A percentile compares a stretch with the other conserved stretches of the same genome.
phyloP scores from a whole-genome alignment of 1,140 invertebrate species.

The Planococcus citri region DNA sequence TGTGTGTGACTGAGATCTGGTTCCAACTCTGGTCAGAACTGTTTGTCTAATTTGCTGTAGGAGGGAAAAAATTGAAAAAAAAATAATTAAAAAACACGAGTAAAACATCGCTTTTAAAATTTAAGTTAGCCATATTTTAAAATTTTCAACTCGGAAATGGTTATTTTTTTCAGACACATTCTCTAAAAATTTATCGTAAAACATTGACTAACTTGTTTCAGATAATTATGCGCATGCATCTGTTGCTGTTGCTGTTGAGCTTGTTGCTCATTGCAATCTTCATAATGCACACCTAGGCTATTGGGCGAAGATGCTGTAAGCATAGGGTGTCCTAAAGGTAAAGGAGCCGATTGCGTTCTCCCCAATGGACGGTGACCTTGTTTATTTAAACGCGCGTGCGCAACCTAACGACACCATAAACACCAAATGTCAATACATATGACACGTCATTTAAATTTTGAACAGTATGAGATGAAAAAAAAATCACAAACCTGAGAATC shows the following conservation, averaged over 20 bases:
- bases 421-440: background rate
- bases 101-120: background rate
- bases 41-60: slow-evolving; percentile 85
- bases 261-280: slow-evolving; percentile 41
- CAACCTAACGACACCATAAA: slow-evolving; percentile 22
- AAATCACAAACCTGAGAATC: slow-evolving; percentile 40
- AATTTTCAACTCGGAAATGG: too few species aligned
- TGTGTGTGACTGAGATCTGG: slow-evolving; percentile 44
- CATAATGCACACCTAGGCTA: slow-evolving; percentile 42
- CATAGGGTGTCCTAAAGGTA: slow-evolving; percentile 88
- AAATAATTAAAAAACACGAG: background rate
- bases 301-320: slow-evolving; percentile 42
- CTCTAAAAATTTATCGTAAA: background rate
- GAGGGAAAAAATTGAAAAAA: slow-evolving; percentile 24
- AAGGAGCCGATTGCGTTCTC: slow-evolving; percentile 82
- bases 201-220: slow-evolving; percentile 41
- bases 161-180: too few species aligned
- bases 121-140: background rate
- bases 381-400: slow-evolving; percentile 58
- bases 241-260: slow-evolving; percentile 45
- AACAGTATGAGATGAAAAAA: background rate
- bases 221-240: slow-evolving; percentile 45
- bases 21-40: slow-evolving; percentile 62
- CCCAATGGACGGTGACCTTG: slow-evolving; percentile 66
- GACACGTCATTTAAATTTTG: background rate